Base-by-base conservation (phyloP, 30 jellyfish, hydroid and myxozoan species). In the Sanderia malayensis region DNA sequence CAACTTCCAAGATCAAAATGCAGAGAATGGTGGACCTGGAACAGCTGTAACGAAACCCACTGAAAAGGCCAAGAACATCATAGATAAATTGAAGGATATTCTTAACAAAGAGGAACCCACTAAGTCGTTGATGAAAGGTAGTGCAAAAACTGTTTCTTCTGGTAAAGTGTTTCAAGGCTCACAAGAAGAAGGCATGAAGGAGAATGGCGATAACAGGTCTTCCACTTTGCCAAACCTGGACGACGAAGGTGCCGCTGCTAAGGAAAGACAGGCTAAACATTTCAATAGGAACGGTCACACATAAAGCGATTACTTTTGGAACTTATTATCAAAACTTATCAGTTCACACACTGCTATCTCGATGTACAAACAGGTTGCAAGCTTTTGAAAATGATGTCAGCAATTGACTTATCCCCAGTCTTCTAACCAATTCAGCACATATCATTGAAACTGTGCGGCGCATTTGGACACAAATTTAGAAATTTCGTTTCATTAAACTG, bases 81-180 rank as follows among this genome's bases (percentile, higher is more conserved):
- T 76, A 15, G 87, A 76, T 31, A 61, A 46, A 19, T 22, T 76
- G 1, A 59, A 59, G 22, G 87, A 64, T 21, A 67, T 59, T 31
- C 74, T 75, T 19, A 9, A 46, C 0, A 76, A 76, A 37, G 73
- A 62, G 29, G n/a, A n/a, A n/a, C 64, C 64, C 61, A 31, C 57
- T 72, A 76, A 46, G 33, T 22, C 61, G 61, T 47, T 17, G 37
- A 29, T 8, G 20, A 62, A 65, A 61, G 64, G 18, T 49, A 19
- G 25, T 2, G n/a, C n/a, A n/a, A n/a, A n/a, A n/a, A n/a, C n/a
- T n/a, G n/a, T n/a, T n/a, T n/a, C n/a, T n/a, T n/a, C n/a, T n/a
- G n/a, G n/a, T n/a, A 49, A 49, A 18, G 24, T 2, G 6, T 4
- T 49, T 49, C 25, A 11, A 19, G 24, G 25, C 8, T 4, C 25